Conservation (phyloP, 2,113 vertebrate genomes). For the Pterocles burchelli region DNA sequence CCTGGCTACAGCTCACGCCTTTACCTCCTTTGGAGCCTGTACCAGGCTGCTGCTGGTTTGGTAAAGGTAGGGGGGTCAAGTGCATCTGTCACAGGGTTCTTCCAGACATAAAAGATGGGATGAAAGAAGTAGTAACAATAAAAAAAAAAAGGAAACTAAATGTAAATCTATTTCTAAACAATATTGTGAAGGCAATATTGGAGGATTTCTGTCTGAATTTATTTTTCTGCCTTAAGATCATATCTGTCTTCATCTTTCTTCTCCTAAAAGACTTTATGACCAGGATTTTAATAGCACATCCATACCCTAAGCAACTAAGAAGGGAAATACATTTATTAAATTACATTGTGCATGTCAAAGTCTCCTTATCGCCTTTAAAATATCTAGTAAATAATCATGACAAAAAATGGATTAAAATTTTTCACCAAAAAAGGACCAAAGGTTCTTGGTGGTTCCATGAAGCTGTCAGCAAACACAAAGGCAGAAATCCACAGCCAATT, state of each 20-base stretch:
- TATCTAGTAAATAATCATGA: background rate
- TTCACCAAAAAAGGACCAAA: background rate
- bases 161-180: background rate
- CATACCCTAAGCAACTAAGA: background rate
- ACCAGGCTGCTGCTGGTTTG: no score
- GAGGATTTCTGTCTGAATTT: background rate
- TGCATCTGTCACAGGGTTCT: background rate
- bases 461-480: background rate
- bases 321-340: background rate
- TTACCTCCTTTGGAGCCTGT: no score
- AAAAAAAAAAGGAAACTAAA: background rate
- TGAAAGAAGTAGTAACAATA: background rate
- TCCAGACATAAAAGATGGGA: background rate
- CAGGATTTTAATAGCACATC: background rate
- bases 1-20: no score
- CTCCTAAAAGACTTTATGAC: background rate
- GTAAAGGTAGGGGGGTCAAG: no score
- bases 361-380: background rate
- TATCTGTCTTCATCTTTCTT: background rate
- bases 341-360: background rate
- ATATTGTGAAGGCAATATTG: background rate
- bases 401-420: background rate
- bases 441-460: background rate
- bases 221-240: background rate
- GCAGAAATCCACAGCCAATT: background rate